phyloP scores from a whole-genome alignment of 2,113 vertebrate genomes.

The Ptilonorhynchus violaceus region DNA sequence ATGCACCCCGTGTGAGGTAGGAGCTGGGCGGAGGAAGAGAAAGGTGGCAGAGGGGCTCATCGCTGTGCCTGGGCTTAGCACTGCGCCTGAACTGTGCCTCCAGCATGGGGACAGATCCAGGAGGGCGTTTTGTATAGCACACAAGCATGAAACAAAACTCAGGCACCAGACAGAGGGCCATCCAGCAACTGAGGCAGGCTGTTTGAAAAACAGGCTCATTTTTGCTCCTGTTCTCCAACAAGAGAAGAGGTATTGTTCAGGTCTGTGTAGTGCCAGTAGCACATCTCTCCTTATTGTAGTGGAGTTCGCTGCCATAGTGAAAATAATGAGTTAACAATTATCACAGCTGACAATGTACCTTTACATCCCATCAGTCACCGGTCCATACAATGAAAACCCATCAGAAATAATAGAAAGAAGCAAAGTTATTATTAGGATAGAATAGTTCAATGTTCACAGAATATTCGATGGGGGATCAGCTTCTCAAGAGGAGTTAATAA shows the following conservation, averaged over 20 bases:
- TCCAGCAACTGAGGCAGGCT: neutral
- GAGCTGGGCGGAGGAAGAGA: neutral
- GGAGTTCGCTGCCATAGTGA: rapidly evolving
- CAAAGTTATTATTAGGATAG: neutral
- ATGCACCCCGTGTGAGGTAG: rapidly evolving
- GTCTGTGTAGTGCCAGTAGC: neutral
- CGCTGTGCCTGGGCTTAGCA: too few species aligned
- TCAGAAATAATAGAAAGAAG: neutral
- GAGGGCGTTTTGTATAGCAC: rapidly evolving
- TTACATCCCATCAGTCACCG: neutral
- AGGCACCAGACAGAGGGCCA: neutral
- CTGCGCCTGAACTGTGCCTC: neutral
- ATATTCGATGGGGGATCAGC: neutral
- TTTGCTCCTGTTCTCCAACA: neutral
- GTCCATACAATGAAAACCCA: neutral
- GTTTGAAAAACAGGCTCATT: neutral
- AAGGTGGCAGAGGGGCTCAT: neutral
- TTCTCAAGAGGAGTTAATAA: conserved; percentile 9
- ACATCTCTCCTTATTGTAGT: neutral
- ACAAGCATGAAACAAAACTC: neutral
- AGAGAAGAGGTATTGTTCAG: neutral
- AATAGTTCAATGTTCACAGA: neutral
- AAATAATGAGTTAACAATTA: neutral
- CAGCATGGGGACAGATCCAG: rapidly evolving
- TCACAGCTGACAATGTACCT: neutral